These are phyloP conservation scores for Galeopsomyia nigrocyanea DNA, from an alignment of 2,888 invertebrate species.

Conservation along the genomic window DNA sequence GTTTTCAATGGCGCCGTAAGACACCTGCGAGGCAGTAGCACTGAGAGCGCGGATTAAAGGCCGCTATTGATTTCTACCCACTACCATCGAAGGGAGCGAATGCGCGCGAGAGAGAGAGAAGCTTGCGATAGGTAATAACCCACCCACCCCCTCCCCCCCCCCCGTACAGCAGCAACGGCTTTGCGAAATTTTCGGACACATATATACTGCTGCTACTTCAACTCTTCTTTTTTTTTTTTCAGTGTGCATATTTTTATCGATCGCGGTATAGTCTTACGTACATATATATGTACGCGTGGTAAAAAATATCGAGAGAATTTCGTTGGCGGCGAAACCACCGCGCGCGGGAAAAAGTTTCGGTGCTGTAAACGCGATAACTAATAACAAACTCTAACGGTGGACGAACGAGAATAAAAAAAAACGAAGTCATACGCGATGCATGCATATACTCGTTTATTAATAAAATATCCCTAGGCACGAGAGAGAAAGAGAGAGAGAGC, in stretches of 20 bases:
- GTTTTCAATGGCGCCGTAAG: slow-evolving; percentile 14
- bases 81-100: slow-evolving; percentile 30
- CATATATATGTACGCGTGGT: not conserved
- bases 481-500: slow-evolving; percentile 5
- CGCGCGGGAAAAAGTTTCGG: no score
- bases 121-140: no score
- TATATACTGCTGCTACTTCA: not conserved
- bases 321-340: not conserved
- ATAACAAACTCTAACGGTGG: slow-evolving; percentile 39
- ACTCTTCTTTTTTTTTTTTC: not conserved
- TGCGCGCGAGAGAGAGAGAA: no score
- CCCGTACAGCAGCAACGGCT: not conserved
- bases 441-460: slow-evolving; percentile 59
- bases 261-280: not conserved
- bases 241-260: slow-evolving; percentile 14
- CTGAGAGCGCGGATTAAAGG: not conserved
- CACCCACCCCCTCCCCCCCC: slow-evolving; percentile 38
- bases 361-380: slow-evolving; percentile 37
- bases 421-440: slow-evolving; percentile 49
- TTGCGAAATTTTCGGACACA: slow-evolving; percentile 1
- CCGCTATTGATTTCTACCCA: slow-evolving; percentile 53
- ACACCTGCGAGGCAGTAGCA: not conserved
- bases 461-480: slow-evolving; percentile 59
- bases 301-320: no score
- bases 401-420: slow-evolving; percentile 8